phyloP scores from a whole-genome alignment of 2,113 vertebrate species.

The Tinamus guttatus region DNA sequence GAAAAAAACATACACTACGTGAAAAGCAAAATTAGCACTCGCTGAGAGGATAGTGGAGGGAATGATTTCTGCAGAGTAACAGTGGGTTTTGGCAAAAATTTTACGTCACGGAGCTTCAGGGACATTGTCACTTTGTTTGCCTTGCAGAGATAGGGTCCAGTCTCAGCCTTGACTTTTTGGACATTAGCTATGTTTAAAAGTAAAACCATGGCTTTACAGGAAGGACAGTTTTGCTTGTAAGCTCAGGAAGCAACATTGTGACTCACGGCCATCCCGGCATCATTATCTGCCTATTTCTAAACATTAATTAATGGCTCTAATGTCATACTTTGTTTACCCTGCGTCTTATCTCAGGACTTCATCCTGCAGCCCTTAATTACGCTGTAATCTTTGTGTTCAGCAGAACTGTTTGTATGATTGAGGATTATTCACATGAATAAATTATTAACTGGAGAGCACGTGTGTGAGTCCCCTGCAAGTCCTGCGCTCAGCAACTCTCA shows the following conservation, averaged over 20 bases:
- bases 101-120: neutral
- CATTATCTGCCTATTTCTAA: neutral
- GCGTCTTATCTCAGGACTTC: neutral
- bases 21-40: neutral
- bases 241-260: neutral
- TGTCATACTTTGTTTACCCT: neutral
- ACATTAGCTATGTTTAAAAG: neutral
- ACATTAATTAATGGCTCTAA: neutral
- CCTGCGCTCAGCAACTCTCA: neutral
- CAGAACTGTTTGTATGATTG: neutral
- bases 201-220: neutral
- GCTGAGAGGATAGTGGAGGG: neutral
- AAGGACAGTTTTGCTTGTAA: neutral
- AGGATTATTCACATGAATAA: neutral
- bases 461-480: neutral
- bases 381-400: neutral
- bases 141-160: neutral
- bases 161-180: neutral
- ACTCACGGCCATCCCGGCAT: neutral
- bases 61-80: neutral
- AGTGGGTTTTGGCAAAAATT: neutral
- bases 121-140: neutral
- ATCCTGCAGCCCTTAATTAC: neutral
- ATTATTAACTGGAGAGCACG: neutral
- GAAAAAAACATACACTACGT: neutral